phyloP scores from a whole-genome alignment of 37 sponge, comb jelly and placozoan genomes.

The Tethya wilhelma region DNA sequence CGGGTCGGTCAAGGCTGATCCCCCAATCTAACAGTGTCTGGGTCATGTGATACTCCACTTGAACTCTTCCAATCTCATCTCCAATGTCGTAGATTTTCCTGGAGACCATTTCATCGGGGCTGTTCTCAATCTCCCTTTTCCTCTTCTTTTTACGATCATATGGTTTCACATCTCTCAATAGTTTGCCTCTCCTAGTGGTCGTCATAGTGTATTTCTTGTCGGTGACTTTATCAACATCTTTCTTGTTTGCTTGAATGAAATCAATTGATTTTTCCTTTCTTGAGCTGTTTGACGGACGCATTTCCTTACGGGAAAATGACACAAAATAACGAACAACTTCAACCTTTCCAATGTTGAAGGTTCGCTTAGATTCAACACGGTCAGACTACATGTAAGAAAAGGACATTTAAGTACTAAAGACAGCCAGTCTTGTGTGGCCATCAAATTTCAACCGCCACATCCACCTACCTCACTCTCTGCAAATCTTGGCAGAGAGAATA shows the following conservation, averaged over 20 bases:
- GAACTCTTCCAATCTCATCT: constrained; percentile 42
- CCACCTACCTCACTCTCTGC: no score
- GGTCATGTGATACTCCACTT: constrained; percentile 53
- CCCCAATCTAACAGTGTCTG: constrained; percentile 61
- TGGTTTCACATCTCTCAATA: constrained; percentile 36
- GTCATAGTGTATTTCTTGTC: constrained; percentile 71
- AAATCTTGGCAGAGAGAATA: no score
- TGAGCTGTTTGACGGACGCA: no score
- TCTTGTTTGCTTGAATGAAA: constrained; percentile 66
- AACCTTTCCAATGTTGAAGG: constrained; percentile 50
- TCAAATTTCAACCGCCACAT: no score
- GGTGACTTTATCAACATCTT: constrained; percentile 51
- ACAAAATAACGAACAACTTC: constrained; percentile 48
- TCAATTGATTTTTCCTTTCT: constrained; percentile 14
- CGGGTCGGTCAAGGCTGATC: constrained; percentile 29
- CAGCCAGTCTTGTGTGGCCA: no score
- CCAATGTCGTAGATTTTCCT: constrained; percentile 64
- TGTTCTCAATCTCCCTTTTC: no score
- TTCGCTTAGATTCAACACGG: constrained; percentile 26
- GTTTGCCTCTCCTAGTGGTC: constrained; percentile 67
- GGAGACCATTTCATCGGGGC: no score
- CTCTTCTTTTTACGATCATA: constrained; percentile 61
- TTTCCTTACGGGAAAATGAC: constrained; percentile 55
- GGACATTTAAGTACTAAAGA: no score
- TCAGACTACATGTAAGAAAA: no score